phyloP scores from a whole-genome alignment of 2,797 vertebrate species.

The Centropyge bicolor region DNA sequence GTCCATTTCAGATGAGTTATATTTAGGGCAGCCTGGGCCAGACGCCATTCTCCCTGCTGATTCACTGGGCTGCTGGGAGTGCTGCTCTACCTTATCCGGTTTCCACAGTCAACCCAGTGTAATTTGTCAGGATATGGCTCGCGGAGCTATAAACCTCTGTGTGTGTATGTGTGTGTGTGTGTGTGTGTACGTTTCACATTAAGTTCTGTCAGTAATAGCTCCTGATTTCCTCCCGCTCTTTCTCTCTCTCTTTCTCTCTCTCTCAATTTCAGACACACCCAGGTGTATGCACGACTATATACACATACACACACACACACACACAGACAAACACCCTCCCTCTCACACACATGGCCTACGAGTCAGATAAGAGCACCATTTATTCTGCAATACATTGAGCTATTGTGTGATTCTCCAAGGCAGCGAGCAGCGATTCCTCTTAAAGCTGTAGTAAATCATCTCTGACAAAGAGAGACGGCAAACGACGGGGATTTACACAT shows the following conservation, averaged over 20 bases:
- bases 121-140: slow-evolving; percentile 85
- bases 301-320: slow-evolving; percentile 47
- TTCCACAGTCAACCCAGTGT: slow-evolving; percentile 84
- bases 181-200: slow-evolving; percentile 70
- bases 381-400: slow-evolving; percentile 81
- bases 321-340: slow-evolving; percentile 38
- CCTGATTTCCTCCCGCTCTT: slow-evolving; percentile 77
- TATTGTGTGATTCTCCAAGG: slow-evolving; percentile 80
- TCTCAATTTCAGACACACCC: slow-evolving; percentile 68
- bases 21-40: slow-evolving; percentile 83
- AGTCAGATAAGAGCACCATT: slow-evolving; percentile 79
- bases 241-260: slow-evolving; percentile 55
- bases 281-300: slow-evolving; percentile 51
- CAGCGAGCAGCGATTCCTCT: slow-evolving; percentile 72
- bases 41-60: slow-evolving; percentile 85
- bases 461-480: slow-evolving; percentile 72
- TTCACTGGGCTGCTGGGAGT: slow-evolving; percentile 84
- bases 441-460: slow-evolving; percentile 80
- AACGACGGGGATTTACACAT: slow-evolving; percentile 77
- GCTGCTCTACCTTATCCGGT: slow-evolving; percentile 84
- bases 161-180: slow-evolving; percentile 41
- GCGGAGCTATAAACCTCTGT: slow-evolving; percentile 78
- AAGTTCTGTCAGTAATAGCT: slow-evolving; percentile 82
- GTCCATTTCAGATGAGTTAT: slow-evolving; percentile 86
- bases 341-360: slow-evolving; percentile 64